A percentile compares a stretch with the other conserved stretches of the same genome.
phyloP scores from a whole-genome alignment of 2,797 vertebrate genomes.

The Eospalax fontanierii region DNA sequence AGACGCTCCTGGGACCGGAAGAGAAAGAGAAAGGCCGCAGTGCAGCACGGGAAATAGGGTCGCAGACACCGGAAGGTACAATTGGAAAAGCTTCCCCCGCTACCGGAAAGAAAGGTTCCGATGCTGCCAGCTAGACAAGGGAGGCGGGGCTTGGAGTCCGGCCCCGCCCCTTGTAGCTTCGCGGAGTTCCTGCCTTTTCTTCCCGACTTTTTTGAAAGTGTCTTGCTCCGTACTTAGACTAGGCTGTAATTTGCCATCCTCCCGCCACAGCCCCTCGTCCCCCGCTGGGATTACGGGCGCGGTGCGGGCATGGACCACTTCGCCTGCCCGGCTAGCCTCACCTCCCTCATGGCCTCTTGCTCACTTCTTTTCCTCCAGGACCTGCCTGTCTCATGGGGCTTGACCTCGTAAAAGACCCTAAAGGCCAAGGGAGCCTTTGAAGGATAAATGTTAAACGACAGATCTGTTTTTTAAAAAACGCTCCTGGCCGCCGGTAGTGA shows the following conservation, averaged over 20 bases:
- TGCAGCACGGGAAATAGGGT: constrained; percentile 73
- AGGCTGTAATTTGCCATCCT: background rate
- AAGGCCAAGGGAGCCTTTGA: background rate
- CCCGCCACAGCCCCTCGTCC: background rate
- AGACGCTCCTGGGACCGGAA: constrained; percentile 91
- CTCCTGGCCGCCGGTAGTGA: too few species aligned
- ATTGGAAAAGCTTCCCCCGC: constrained; percentile 68
- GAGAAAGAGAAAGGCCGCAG: accelerated
- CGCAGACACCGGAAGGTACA: background rate
- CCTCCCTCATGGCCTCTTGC: too few species aligned
- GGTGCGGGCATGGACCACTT: background rate
- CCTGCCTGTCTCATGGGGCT: background rate
- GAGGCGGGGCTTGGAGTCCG: background rate
- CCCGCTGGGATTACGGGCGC: background rate
- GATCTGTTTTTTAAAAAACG: background rate
- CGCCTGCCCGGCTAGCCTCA: background rate
- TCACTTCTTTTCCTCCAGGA: background rate
- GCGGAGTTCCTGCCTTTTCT: background rate
- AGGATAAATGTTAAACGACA: background rate
- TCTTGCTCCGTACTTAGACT: background rate
- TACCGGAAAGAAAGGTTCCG: constrained; percentile 60
- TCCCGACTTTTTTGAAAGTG: accelerated
- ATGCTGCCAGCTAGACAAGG: accelerated
- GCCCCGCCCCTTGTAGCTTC: background rate
- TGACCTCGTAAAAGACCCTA: background rate